These are phyloP conservation scores for Hippopotamyrus pictus DNA, from an alignment of 2,797 vertebrate species.

Conservation along the genomic window DNA sequence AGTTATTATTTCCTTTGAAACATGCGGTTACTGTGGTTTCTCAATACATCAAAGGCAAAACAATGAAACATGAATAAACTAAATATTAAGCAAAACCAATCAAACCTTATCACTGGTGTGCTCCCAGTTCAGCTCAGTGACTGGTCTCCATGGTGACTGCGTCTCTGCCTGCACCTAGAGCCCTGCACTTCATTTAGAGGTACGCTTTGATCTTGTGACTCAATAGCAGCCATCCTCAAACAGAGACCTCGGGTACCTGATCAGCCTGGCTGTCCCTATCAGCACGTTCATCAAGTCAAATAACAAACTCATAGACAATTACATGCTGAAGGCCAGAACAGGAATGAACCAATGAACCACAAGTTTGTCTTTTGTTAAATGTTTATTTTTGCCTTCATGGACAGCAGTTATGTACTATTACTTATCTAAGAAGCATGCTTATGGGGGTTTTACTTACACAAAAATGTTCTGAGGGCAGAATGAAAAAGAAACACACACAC, in stretches of 20 bases:
- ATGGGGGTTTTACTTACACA: too few relatives aligned
- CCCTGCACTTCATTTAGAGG: neutral
- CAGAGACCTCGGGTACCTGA: neutral
- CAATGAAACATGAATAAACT: neutral
- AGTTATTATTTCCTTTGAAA: neutral
- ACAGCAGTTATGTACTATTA: neutral
- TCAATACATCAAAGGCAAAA: neutral
- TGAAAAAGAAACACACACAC: neutral
- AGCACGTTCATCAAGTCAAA: neutral
- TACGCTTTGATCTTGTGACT: neutral
- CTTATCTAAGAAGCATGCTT: too few relatives aligned
- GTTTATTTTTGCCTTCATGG: neutral
- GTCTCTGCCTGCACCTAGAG: neutral
- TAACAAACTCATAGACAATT: neutral
- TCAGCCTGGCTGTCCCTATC: neutral
- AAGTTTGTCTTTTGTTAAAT: neutral
- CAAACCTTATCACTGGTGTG: neutral
- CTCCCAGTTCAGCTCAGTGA: neutral
- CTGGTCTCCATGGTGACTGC: neutral
- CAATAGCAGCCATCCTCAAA: neutral
- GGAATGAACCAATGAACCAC: neutral
- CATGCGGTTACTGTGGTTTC: neutral
- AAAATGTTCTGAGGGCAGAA: too few relatives aligned
- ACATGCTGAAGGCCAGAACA: neutral
- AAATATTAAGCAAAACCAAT: neutral